Evolutionary conservation across 2,888 invertebrate species (phyloP).

Genomic region (Acronicta aceris): DNA sequence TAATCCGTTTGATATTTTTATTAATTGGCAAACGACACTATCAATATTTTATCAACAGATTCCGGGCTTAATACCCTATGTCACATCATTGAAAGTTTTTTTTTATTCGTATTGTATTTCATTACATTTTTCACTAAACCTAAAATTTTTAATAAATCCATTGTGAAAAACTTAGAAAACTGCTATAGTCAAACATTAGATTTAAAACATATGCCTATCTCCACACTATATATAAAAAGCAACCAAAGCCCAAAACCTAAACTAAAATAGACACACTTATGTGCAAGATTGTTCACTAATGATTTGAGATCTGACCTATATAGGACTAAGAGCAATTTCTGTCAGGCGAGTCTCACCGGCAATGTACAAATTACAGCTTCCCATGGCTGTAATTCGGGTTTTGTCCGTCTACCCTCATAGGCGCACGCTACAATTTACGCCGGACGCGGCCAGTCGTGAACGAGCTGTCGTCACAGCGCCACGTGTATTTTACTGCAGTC

Average conservation of each 20-base stretch:
- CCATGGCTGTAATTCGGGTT: conserved; percentile 77
- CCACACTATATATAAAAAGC: neutral
- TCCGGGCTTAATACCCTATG: too few species aligned
- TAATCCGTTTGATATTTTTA: too few species aligned
- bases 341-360: conserved; percentile 66
- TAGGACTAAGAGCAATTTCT: conserved; percentile 68
- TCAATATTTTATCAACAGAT: too few species aligned
- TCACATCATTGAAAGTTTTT: too few species aligned
- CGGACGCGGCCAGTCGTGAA: conserved; percentile 76
- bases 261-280: conserved; percentile 17
- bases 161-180: too few species aligned
- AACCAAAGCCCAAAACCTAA: conserved; percentile 4
- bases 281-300: conserved; percentile 33
- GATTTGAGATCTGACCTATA: conserved; percentile 56
- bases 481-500: conserved; percentile 80
- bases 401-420: conserved; percentile 73
- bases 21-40: too few species aligned
- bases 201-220: neutral
- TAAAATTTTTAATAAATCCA: too few species aligned
- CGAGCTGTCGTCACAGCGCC: conserved; percentile 64
- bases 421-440: conserved; percentile 78
- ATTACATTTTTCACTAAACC: too few species aligned
- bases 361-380: conserved; percentile 77
- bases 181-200: neutral
- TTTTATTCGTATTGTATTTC: too few species aligned